Evolutionary conservation across 2,113 vertebrate species (phyloP).

Genomic region (Gila orcuttii): DNA sequence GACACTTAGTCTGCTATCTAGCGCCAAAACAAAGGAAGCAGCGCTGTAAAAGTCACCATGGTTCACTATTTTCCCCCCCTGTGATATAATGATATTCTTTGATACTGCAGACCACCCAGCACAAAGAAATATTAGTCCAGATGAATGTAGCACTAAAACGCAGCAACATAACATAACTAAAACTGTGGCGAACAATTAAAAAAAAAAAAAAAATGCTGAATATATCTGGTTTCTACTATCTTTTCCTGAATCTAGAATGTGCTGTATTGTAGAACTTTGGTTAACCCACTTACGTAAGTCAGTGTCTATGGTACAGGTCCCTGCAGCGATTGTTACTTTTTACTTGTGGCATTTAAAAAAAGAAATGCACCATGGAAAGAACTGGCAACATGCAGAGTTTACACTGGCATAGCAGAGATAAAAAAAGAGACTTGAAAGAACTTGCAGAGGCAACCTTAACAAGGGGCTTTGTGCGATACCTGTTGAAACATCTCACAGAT

Average conservation of each 20-base stretch:
- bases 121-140: not conserved
- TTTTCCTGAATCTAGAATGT: constrained; percentile 28
- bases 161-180: not conserved
- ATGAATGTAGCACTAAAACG: not conserved
- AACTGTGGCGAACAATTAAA: not conserved
- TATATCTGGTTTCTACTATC: constrained; percentile 1
- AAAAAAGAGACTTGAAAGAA: constrained; percentile 62
- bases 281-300: constrained; percentile 46
- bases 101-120: constrained; percentile 3
- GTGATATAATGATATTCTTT: not conserved
- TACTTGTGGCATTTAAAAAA: constrained; percentile 27
- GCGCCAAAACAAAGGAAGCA: constrained; percentile 22
- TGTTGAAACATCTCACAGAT: constrained; percentile 64
- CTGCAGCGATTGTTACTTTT: constrained; percentile 42
- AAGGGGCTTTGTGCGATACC: constrained; percentile 44
- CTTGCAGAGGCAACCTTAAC: constrained; percentile 54
- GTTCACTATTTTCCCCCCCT: not conserved
- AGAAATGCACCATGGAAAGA: constrained; percentile 44
- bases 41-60: constrained; percentile 1
- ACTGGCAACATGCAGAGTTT: constrained; percentile 58
- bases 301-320: not conserved
- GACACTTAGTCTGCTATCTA: constrained; percentile 25
- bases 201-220: not conserved
- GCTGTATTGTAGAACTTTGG: constrained; percentile 36
- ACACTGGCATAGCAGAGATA: constrained; percentile 63